Base-by-base conservation (phyloP, 2,888 invertebrate genomes). In the Noctua janthe region DNA sequence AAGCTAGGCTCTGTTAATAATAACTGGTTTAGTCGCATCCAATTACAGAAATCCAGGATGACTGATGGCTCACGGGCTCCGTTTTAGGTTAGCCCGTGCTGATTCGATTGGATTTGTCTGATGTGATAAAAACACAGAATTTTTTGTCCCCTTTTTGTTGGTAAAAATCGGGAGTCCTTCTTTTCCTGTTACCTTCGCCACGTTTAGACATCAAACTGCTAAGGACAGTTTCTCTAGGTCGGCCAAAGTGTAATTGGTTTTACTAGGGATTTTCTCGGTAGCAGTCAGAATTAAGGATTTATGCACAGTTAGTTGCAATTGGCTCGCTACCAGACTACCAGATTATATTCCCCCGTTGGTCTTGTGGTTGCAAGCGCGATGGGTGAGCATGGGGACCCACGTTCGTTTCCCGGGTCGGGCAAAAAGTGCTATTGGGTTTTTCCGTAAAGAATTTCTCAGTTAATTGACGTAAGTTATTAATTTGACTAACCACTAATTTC, bases 41-140 rank as follows among this genome's bases (percentile, higher is more conserved):
- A 23, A 17, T 54, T 78, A 56, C 56, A n/a, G 35, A 78, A 80
- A 47, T n/a, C 43, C 51, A 20, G 43, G 49, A 59, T 47, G n/a
- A 29, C 39, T 51, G 56, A 29, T 78, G 51, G 79, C 56, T 56
- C 39, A 29, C 35, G 49, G 59, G 29, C 39, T 79, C 56, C 29
- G 49, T 8, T 39, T 56, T 49, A 49, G 29, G 17, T 29, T 20
- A 43, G 43, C 35, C 17, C 51, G 47, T 79, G 20, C 54, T 64
- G 62, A 71, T 54, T n/a, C 54, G 49, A 81, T 71, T 80, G 81
- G 54, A 80, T 80, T 72, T 71, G 11, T 29, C 35, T 29, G 43
- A 1, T 35, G 35, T 66, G 71, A 71, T n/a, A 47, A 35, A 71
- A 56, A 72, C 29, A 1, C 13, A 15, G 23, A 10, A 54, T 35